Conservation (phyloP, 2,888 invertebrate genomes). For the Pyrrhia umbra region DNA sequence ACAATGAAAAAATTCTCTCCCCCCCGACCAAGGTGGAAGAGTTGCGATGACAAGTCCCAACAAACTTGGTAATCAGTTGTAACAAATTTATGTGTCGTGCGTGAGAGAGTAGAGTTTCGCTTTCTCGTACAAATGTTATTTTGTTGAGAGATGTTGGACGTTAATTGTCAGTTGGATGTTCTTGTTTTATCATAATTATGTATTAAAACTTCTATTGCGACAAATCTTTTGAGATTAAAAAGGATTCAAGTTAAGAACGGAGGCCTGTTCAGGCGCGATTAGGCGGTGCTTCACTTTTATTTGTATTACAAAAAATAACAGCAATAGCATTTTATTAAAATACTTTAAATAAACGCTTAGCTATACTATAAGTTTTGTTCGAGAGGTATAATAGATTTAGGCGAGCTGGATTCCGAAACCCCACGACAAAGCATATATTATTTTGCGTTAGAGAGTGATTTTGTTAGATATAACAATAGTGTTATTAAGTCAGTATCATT, state of each 20-base stretch:
- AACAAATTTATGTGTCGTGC: conserved; percentile 87
- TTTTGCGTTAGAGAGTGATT: too few relatives aligned
- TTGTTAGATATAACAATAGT: too few relatives aligned
- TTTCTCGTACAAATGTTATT: conserved; percentile 60
- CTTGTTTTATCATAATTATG: conserved; percentile 63
- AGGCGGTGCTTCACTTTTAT: conserved; percentile 32
- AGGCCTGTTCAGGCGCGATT: conserved; percentile 50
- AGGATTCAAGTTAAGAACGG: conserved; percentile 51
- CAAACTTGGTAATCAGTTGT: conserved; percentile 88
- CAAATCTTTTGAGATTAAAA: conserved; percentile 54
- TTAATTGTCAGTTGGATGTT: conserved; percentile 64
- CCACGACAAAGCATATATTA: too few relatives aligned
- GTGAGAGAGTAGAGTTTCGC: conserved; percentile 74
- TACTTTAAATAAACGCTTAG: neutral
- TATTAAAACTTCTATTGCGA: conserved; percentile 57
- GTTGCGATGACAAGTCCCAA: conserved; percentile 87
- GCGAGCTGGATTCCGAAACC: too few relatives aligned
- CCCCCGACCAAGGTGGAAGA: conserved; percentile 82
- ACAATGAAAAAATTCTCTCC: conserved; percentile 84
- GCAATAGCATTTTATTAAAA: neutral
- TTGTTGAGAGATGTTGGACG: conserved; percentile 61
- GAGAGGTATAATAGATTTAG: too few relatives aligned
- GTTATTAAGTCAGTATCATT: too few relatives aligned
- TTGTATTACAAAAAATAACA: conserved; percentile 12
- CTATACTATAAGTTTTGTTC: neutral